A percentile compares a stretch with the other conserved stretches of the same genome.
Conservation (phyloP, 2,113 vertebrate species). For the Saccopteryx leptura region DNA sequence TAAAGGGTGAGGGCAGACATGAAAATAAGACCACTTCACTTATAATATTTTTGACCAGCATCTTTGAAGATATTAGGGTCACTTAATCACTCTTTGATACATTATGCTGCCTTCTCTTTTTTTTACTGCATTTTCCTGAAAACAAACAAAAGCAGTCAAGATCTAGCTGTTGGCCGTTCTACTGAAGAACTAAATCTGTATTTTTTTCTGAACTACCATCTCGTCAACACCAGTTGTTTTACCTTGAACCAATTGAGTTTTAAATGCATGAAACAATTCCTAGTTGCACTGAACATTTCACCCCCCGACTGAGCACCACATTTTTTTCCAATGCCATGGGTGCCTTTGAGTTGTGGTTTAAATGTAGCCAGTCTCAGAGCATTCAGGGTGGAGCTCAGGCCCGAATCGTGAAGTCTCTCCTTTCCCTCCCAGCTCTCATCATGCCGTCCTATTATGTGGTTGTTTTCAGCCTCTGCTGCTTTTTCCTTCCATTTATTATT, state of each 20-base stretch:
- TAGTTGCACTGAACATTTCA: constrained; percentile 52
- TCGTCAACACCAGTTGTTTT: constrained; percentile 64
- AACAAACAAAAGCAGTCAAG: constrained; percentile 23
- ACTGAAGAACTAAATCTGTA: constrained; percentile 14
- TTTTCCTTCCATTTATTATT: background rate
- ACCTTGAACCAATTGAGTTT: constrained; percentile 61
- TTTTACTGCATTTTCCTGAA: background rate
- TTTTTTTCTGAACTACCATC: constrained; percentile 44
- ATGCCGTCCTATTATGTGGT: background rate
- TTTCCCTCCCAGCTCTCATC: background rate
- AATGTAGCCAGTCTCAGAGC: background rate
- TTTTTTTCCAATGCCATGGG: constrained; percentile 13
- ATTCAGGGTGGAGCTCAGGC: background rate
- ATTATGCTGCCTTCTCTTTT: constrained; percentile 44
- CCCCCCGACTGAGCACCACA: constrained; percentile 11
- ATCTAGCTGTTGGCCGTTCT: constrained; percentile 17
- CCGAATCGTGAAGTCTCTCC: background rate
- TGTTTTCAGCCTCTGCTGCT: background rate
- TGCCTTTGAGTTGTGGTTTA: background rate
- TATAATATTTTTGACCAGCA: background rate
- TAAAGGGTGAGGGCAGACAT: background rate
- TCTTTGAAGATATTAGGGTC: background rate
- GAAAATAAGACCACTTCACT: constrained; percentile 14
- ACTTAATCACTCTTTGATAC: background rate
- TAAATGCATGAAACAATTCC: constrained; percentile 51